A percentile compares a stretch with the other conserved stretches of the same genome.
Evolutionary conservation across 2,113 vertebrate genomes (phyloP).

Genomic region (Malurus melanocephalus): DNA sequence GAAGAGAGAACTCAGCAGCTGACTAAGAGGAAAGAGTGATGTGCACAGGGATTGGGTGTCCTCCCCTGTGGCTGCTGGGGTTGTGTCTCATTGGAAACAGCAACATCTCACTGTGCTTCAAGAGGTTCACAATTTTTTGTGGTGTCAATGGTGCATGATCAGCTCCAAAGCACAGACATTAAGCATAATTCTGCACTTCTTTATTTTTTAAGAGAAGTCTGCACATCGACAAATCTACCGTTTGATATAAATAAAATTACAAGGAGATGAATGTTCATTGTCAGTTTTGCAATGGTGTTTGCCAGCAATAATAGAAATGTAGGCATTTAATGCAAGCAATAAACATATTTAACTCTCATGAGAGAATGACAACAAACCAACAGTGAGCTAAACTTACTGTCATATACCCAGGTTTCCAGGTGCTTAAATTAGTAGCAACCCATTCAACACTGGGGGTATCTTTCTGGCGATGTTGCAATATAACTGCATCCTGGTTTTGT

Average conservation of each 20-base stretch:
- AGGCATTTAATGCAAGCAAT: neutral
- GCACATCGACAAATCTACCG: neutral
- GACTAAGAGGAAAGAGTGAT: neutral
- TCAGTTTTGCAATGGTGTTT: neutral
- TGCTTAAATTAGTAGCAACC: neutral
- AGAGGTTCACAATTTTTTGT: neutral
- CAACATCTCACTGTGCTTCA: neutral
- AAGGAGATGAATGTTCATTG: neutral
- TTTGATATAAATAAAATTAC: neutral
- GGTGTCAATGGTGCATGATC: neutral
- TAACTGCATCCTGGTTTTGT: neutral
- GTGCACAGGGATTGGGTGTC: neutral
- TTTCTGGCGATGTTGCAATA: neutral
- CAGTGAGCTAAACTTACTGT: neutral
- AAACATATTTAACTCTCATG: neutral
- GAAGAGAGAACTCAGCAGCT: neutral
- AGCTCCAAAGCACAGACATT: neutral
- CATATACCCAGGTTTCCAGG: neutral
- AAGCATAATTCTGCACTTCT: neutral
- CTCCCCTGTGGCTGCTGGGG: rapidly evolving
- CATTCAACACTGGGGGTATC: neutral
- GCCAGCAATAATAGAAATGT: neutral
- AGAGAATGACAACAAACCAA: neutral
- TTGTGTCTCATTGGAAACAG: neutral
- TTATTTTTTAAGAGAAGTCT: neutral